Conservation (phyloP, 2,113 vertebrate genomes). For the Leptocoma aspasia region DNA sequence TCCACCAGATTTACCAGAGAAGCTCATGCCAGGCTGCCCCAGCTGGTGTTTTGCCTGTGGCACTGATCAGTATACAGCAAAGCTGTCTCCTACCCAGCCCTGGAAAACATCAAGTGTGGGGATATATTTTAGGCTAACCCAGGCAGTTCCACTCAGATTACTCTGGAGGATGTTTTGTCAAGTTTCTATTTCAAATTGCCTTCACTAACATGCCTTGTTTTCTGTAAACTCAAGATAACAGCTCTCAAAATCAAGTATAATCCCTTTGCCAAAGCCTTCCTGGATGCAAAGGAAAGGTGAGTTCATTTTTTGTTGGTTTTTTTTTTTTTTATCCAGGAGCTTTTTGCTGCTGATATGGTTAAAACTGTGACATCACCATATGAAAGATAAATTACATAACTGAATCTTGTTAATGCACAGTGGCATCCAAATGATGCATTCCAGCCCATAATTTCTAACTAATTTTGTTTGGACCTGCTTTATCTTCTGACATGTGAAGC, state of each 20-base stretch:
- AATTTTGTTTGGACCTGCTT: not conserved
- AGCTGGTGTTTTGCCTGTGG: not conserved
- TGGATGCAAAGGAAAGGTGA: constrained; percentile 96
- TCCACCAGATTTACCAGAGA: not conserved
- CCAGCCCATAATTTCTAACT: not conserved
- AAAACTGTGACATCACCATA: not conserved
- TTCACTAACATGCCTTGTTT: constrained; percentile 52
- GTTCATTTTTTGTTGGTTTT: not conserved
- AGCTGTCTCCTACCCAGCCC: not conserved
- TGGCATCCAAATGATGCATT: not conserved
- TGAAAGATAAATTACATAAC: not conserved
- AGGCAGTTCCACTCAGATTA: not conserved
- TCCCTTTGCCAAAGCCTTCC: constrained; percentile 97
- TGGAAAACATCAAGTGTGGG: not conserved
- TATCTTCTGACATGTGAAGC: not conserved
- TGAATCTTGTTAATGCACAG: not conserved
- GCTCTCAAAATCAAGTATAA: constrained; percentile 99
- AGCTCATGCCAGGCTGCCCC: not conserved
- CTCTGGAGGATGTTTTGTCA: not conserved
- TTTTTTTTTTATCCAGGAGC: not conserved
- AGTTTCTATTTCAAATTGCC: not conserved
- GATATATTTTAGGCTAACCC: not conserved
- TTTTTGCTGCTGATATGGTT: not conserved
- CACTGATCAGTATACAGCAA: not conserved
- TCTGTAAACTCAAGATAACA: constrained; percentile 84